Percentiles rank a stretch among this genome's conserved stretches.
Evolutionary conservation across 1,140 invertebrate species (phyloP).

Genomic region (Achatina immaculata): DNA sequence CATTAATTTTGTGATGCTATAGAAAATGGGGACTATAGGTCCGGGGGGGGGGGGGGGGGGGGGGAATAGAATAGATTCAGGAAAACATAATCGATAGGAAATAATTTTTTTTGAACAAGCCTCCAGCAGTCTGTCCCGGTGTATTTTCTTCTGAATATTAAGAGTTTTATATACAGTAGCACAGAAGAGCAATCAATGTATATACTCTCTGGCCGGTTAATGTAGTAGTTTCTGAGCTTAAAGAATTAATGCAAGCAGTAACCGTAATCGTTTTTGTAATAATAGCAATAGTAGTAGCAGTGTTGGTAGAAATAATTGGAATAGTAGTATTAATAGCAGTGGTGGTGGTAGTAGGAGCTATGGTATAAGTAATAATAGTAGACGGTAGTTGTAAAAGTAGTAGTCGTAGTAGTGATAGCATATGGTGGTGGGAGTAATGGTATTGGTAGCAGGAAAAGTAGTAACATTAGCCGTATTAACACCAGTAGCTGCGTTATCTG

Average conservation of each 20-base stretch:
- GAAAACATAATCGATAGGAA: no score
- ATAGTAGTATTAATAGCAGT: slow-evolving; percentile 9
- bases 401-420: neutral
- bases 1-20: no score
- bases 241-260: neutral
- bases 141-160: no score
- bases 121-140: no score
- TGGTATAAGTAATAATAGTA: slow-evolving; percentile 2
- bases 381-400: neutral
- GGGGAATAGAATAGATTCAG: no score
- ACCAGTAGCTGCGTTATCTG: neutral
- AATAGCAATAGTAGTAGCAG: neutral
- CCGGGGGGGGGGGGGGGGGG: no score
- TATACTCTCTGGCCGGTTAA: no score
- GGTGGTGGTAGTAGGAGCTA: neutral
- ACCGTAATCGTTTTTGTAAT: neutral
- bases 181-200: no score
- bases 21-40: no score
- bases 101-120: no score
- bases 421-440: neutral
- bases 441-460: neutral
- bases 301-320: neutral
- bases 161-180: no score
- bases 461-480: neutral
- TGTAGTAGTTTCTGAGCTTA: no score